A percentile compares a stretch with the other conserved stretches of the same genome.
Conservation (phyloP, 1,140 invertebrate genomes). For the Protaetia brevitarsis region DNA sequence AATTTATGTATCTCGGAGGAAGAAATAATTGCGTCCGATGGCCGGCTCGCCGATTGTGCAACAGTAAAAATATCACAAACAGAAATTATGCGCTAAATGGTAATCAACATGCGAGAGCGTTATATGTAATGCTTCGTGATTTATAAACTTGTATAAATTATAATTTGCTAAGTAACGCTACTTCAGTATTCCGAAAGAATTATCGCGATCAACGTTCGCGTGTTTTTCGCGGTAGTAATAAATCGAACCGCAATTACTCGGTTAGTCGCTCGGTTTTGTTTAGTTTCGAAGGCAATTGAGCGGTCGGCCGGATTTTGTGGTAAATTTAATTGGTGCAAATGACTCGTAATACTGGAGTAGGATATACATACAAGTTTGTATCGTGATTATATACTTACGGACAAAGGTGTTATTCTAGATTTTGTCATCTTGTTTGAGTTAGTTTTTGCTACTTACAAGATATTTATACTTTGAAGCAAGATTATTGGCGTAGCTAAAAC, state of each 20-base stretch:
- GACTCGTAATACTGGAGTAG: too few species aligned
- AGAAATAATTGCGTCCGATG: background rate
- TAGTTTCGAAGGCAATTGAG: too few species aligned
- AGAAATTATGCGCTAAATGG: constrained; percentile 4
- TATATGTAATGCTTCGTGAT: background rate
- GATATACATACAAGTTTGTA: too few species aligned
- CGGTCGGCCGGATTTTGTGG: too few species aligned
- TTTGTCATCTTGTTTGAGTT: too few species aligned
- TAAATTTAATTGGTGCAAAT: too few species aligned
- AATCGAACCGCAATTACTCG: background rate
- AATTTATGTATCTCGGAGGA: background rate
- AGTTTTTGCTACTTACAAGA: too few species aligned
- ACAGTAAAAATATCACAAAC: constrained; percentile 5
- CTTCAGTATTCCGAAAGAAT: background rate
- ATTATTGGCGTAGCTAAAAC: too few species aligned
- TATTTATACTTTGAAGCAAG: too few species aligned
- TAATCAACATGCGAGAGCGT: constrained; percentile 1
- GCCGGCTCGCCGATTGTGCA: background rate
- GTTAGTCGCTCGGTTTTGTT: too few species aligned
- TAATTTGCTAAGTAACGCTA: background rate
- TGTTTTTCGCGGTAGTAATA: background rate
- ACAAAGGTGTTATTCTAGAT: too few species aligned
- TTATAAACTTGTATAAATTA: constrained; percentile 6
- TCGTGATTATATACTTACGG: too few species aligned
- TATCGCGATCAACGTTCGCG: background rate